Evolutionary conservation across 2,888 invertebrate genomes (phyloP).

Genomic region (Glyphotaelius pellucidus): DNA sequence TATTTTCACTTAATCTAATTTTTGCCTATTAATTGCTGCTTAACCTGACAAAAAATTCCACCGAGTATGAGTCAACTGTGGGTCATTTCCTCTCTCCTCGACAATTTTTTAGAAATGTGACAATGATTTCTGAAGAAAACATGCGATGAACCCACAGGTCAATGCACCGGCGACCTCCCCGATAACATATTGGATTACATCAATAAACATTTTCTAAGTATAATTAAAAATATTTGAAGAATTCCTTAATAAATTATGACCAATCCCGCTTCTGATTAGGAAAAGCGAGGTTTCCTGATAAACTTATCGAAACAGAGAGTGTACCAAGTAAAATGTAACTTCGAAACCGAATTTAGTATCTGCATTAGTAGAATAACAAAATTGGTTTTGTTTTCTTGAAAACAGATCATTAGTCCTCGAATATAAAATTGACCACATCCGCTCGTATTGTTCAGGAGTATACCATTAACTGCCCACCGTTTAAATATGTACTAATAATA

Average conservation of each 20-base stretch:
- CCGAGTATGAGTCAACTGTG: too few species aligned
- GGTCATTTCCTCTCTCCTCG: neutral
- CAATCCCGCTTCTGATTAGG: neutral
- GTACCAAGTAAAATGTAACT: neutral
- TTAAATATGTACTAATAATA: neutral
- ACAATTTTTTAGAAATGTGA: neutral
- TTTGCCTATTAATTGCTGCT: too few species aligned
- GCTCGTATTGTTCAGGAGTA: neutral
- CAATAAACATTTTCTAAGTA: neutral
- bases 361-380: neutral
- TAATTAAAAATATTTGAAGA: neutral
- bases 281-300: neutral
- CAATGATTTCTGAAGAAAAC: neutral
- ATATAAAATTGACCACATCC: neutral
- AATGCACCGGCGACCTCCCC: neutral
- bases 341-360: neutral
- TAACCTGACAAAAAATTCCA: too few species aligned
- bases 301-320: neutral
- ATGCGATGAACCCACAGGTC: neutral
- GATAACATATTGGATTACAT: neutral
- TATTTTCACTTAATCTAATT: too few species aligned
- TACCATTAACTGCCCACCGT: neutral
- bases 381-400: neutral
- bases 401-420: neutral
- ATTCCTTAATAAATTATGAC: neutral